phyloP scores from a whole-genome alignment of 2,797 vertebrate genomes.

The Bucorvus abyssinicus region DNA sequence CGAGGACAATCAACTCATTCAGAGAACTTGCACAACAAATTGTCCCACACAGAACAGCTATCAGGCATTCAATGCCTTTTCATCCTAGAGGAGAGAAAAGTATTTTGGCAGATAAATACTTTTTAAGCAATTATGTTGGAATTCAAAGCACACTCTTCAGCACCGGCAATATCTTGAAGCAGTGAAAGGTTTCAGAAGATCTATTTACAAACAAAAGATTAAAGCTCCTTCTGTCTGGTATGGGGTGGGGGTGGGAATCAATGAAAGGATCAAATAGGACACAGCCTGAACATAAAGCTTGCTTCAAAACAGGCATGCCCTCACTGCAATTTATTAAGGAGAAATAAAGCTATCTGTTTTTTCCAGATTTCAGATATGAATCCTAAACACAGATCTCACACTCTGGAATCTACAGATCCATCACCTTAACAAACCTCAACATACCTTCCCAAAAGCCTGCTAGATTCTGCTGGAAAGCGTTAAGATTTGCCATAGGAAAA shows the following conservation, averaged over 20 bases:
- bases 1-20: neutral
- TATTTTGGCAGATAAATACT: neutral
- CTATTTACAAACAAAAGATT: slow-evolving; percentile 26
- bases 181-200: neutral
- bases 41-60: neutral
- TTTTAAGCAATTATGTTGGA: neutral
- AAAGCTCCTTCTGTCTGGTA: neutral
- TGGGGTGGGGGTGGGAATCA: neutral
- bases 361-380: neutral
- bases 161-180: neutral
- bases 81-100: neutral
- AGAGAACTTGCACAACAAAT: neutral
- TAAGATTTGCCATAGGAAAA: neutral
- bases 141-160: slow-evolving; percentile 23
- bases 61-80: neutral
- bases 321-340: neutral
- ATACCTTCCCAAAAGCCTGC: neutral
- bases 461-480: neutral
- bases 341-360: neutral
- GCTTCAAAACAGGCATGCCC: neutral
- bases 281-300: neutral
- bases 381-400: neutral
- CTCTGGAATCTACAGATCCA: neutral
- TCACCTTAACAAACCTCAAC: neutral
- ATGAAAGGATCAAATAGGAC: neutral